These are phyloP conservation scores for human (Homo sapiens) DNA, from an alignment of 2,113 vertebrate genomes.

Conservation along the genomic window GRCh38 chrX:9882501-9883000, in stretches of 20 bases:
- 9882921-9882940: neutral
- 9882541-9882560: neutral
- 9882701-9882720: neutral
- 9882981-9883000: neutral
- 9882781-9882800: neutral
- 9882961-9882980: neutral
- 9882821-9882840: neutral
- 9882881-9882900: neutral
- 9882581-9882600: neutral
- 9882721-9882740: accelerated
- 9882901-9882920: neutral
- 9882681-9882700: accelerated
- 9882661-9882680: accelerated
- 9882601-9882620: too few species aligned
- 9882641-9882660: neutral
- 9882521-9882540: neutral
- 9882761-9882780: neutral
- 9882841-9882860: slow-evolving; percentile 1
- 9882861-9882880: neutral
- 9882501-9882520: neutral
- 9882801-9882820: neutral
- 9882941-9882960: neutral
- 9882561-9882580: neutral
- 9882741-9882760: neutral
- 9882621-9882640: neutral